Base-by-base conservation (phyloP, 1,140 invertebrate genomes). In the Neomicropteryx cornuta region DNA sequence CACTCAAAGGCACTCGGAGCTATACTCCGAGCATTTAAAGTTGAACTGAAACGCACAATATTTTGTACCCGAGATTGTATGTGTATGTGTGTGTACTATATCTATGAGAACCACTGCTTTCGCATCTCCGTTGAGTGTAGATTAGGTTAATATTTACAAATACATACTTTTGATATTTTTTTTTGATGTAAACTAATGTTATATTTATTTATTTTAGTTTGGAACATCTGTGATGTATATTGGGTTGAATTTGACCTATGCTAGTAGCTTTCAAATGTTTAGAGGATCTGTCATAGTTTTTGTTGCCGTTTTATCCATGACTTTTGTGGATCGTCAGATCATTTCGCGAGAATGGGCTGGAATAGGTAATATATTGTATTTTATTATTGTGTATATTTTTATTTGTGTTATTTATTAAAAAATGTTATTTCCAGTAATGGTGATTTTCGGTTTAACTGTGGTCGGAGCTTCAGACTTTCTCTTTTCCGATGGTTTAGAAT, bases 251-350 rank as follows among this genome's bases (percentile, higher is more conserved):
- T 62, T 97, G 47, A 97, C 94, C 1, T 93, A 86, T 58, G 84
- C 87, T 1, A 93, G 88, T 38, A 94, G 89, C 53, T 97, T 95
- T 58, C 93, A 97, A 70, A 97, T 97, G 93, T 79, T 97, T 45
- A 70, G 93, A 72, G 90, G 86, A 38, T 79, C 92, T 42, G 82
- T 95, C 0, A 94, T 97, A 41, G 73, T 97, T 5, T 98, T 97
- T 62, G 93, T 93, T 28, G 91, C 86, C 3, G 56, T 95, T 6
- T 66, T 96, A 0, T 95, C 92, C 17, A 81, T 89, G n/a, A 81
- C 78, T 19, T 95, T 95, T 59, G 67, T 97, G 3, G 69, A 83
- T 13, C 70, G 82, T 42, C 70, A 68, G 31, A 70, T 92, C 19
- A 71, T 68, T 38, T 53, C 46, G 11, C 72, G 71, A 44, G 77